Evolutionary conservation across 2,113 vertebrate genomes (phyloP), one percentile per base, ranked within the genome.

Genomic region (Prolemur simus): DNA sequence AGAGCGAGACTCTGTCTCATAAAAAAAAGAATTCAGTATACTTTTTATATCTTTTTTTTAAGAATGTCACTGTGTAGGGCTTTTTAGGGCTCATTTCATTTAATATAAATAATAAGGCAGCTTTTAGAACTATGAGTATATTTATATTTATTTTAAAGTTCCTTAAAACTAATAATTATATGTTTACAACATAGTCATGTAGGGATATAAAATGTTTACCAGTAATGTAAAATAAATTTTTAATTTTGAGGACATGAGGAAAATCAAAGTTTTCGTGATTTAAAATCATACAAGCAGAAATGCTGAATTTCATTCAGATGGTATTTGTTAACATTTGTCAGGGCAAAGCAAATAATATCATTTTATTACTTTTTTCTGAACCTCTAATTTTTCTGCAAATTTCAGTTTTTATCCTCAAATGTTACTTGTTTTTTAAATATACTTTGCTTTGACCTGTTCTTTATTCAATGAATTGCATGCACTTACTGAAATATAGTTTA

Each of bases 111-210:
- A 91, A 82, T 86, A 29, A 78, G 64, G n/a, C 60, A 76, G 23
- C 32, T 91, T 96, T 45, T 56, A 91, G 29, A 94, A 71, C 66
- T 92, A 32, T 78, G 58, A 66, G 13, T 87, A 10, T 86, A 29
- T 91, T 87, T 95, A 47, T 91, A 71, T 96, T 92, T 93, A 64
- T 95, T 92, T 95, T 89, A 96, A 58, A 92, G 17, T 47, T 89
- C 73, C 84, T 92, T 90, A 81, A 95, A 84, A 90, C 52, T 86
- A 86, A 42, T 82, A 76, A 56, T 89, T 91, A 4, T 96, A 37
- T 92, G 14, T 76, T 96, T 80, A 80, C 13, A 88, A 47, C 42
- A 87, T 11, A 77, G 23, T 54, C 18, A 68, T 66, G 12, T 73
- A 74, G 34, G 47, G 14, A 15, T 92, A 76, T 54, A 63, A 91